Conservation (phyloP, 2,113 vertebrate species). For the Numida meleagris region DNA sequence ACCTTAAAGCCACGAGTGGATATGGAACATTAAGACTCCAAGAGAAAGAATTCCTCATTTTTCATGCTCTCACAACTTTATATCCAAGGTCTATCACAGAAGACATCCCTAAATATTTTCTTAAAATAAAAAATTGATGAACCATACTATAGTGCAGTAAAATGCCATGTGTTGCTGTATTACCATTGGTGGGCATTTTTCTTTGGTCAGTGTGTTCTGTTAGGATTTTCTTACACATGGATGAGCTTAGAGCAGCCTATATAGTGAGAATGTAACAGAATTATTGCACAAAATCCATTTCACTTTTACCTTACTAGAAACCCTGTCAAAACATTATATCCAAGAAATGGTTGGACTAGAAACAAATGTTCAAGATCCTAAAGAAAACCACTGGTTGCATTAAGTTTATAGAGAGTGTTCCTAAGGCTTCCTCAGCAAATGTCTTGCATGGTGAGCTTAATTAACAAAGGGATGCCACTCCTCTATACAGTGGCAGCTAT, state of each 20-base stretch:
- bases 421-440: neutral
- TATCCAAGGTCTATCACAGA: neutral
- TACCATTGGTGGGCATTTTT: neutral
- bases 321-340: neutral
- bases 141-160: neutral
- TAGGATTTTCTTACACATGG: neutral
- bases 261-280: neutral
- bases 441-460: neutral
- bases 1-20: neutral
- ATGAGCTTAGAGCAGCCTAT: neutral
- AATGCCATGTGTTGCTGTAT: neutral
- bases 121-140: neutral
- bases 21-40: neutral
- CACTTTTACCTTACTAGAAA: neutral
- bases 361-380: neutral
- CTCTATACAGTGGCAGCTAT: neutral
- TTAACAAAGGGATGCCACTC: neutral
- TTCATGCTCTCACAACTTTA: neutral
- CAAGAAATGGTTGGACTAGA: neutral
- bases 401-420: neutral
- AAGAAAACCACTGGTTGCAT: fast-evolving
- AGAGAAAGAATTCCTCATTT: neutral
- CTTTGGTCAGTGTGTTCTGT: neutral
- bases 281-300: neutral
- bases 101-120: neutral